Base-by-base conservation (phyloP, 2,797 vertebrate genomes). In the Scleropages formosus region DNA sequence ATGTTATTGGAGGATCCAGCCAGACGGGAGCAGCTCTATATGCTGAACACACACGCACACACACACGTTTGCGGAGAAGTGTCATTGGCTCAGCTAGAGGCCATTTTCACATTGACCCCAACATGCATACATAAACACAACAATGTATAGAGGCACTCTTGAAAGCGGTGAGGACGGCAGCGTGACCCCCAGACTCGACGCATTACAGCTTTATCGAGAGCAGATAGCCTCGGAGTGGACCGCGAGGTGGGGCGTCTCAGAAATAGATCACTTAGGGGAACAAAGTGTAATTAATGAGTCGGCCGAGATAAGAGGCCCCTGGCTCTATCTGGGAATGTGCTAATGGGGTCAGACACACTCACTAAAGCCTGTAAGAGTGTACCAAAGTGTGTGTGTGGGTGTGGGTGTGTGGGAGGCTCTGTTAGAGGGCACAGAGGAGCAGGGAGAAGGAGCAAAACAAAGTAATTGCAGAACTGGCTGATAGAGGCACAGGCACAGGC, bases 231-330 rank as follows among this genome's bases (percentile, higher is more conserved):
- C 74, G 71, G 76, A 77, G 81, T 84, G 85, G 84, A 85, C 82
- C 78, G 87, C 73, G 84, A 87, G 88, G 87, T 80, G 88, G 88
- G 88, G 86, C 86, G 79, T 87, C 89, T 90, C 89, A 91, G 91
- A 92, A 93, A 93, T 92, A 93, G 92, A 93, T 93, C 91, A 94
- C 92, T 93, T 92, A 92, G 88, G 87, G 89, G 91, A 93, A 93
- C 92, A 93, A 92, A 94, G 92, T 94, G 91, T 93, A 94, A 94
- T 94, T 93, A 93, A 94, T 92, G 92, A 91, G 90, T 91, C 85
- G 86, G 88, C 84, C 83, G 80, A 90, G 91, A 93, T 94, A 93
- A 93, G 89, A 91, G 86, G 82, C 84, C 89, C 84, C 84, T 85
- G 86, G 85, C 80, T 87, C 92, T 92, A 93, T 94, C 93, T 87